Evolutionary conservation across 2,797 vertebrate species (phyloP).

Genomic region (Botia kubotai): DNA sequence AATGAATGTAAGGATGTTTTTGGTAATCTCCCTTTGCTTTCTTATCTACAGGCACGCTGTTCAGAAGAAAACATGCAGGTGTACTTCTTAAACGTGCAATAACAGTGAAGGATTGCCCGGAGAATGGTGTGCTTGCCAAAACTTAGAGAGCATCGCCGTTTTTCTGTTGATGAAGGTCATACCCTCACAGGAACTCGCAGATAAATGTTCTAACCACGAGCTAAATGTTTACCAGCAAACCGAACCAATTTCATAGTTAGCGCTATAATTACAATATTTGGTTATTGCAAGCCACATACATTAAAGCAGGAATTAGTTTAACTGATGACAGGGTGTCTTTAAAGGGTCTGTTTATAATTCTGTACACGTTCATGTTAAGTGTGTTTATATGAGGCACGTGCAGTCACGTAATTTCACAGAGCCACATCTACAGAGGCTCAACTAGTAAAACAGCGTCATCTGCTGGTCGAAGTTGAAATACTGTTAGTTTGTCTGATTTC

Average conservation of each 20-base stretch:
- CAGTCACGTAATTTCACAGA: neutral
- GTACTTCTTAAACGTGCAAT: neutral
- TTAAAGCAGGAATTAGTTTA: neutral
- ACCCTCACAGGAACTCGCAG: neutral
- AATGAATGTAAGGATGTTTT: neutral
- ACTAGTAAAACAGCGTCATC: conserved; percentile 40
- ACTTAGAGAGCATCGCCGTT: neutral
- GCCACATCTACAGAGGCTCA: neutral
- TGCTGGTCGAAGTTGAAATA: conserved; percentile 36
- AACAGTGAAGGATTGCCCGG: neutral
- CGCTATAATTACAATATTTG: neutral
- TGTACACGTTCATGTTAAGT: neutral
- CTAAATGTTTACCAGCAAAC: neutral
- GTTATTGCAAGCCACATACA: neutral
- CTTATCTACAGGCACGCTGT: neutral
- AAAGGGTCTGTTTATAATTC: neutral
- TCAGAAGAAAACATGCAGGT: neutral
- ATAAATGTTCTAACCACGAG: too few species aligned
- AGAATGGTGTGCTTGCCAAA: neutral
- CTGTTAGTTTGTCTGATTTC: too few species aligned
- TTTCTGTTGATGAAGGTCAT: neutral
- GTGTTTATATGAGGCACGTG: conserved; percentile 21
- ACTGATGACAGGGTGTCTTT: neutral
- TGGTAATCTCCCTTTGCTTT: neutral
- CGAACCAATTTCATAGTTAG: neutral